Evolutionary conservation across 2,797 vertebrate species (phyloP).

Genomic region (Acanthurus lineatus): DNA sequence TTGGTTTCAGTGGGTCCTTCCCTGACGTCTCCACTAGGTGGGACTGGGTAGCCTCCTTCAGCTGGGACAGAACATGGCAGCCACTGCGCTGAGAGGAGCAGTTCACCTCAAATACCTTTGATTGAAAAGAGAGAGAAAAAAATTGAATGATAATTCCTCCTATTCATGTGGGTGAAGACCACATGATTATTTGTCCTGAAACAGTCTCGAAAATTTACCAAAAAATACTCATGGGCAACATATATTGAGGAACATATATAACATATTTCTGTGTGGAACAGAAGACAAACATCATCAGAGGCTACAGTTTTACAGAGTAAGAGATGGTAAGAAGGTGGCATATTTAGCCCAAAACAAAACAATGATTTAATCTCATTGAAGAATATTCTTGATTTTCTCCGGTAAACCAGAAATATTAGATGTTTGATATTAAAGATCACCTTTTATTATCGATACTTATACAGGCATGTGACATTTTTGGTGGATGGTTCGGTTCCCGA

Average conservation of each 20-base stretch:
- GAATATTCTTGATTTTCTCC: background rate
- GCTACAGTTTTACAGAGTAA: background rate
- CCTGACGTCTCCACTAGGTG: conserved; percentile 93
- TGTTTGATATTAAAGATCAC: background rate
- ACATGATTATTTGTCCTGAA: background rate
- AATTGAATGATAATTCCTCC: background rate
- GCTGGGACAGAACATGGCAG: conserved; percentile 90
- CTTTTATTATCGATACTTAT: background rate
- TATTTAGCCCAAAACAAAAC: background rate
- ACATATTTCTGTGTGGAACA: background rate
- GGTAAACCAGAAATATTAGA: background rate
- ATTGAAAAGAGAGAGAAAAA: background rate
- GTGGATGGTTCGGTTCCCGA: too few relatives aligned
- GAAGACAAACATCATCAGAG: background rate
- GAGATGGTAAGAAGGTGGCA: background rate
- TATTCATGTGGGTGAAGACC: too few relatives aligned
- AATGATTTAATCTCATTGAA: background rate
- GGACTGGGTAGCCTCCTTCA: conserved; percentile 96
- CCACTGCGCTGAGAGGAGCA: conserved; percentile 93
- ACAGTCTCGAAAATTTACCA: background rate
- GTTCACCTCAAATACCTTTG: conserved; percentile 96
- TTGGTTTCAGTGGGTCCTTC: conserved; percentile 86
- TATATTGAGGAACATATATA: too few relatives aligned
- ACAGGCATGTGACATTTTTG: background rate
- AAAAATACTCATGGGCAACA: background rate